Evolutionary conservation across 2,888 invertebrate species (phyloP), one percentile per base, ranked within the genome.

Genomic region (Polyploca ridens): DNA sequence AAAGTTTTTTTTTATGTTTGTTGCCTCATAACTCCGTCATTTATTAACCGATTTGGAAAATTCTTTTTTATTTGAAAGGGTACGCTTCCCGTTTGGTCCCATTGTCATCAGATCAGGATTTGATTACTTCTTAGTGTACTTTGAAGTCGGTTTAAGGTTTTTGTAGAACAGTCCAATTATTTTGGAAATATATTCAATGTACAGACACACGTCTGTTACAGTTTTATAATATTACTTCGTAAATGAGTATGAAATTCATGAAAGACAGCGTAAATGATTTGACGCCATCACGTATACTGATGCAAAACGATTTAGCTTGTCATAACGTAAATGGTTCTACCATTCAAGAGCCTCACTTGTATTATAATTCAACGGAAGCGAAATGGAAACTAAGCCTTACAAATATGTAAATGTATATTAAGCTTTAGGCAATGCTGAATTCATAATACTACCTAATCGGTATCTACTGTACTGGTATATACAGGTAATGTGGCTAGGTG

Each of bases 251-350:
- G 49, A 49, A 49, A 54, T 54, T 54, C 54, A 54, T 14, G 54
- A 16, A 49, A 19, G 54, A 54, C 54, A 54, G 54, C 19, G 54
- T 54, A 54, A 54, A 54, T 54, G 54, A 54, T 54, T 54, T 54
- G 19, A 41, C 33, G 41, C 27, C 49, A 57, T 61, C 60, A 60
- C 60, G 61, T 60, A 54, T 61, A 61, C 54, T 61, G 64, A 64
- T 64, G 60, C 60, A 64, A 61, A 64, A 54, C 64, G 49, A 64
- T 64, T 64, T 64, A 54, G 49, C 60, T 33, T 54, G 60, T 60
- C 64, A 35, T 60, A 19, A 49, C 38, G 61, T 60, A 64, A 64
- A 64, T 64, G 44, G 38, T 44, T 27, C 44, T 41, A 19, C 11
- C 60, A 5, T 60, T 35, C 61, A 5, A 41, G 61, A 61, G 61